These are phyloP conservation scores for Chaetogeoica ovagalla DNA, from an alignment of 2,888 invertebrate genomes.

Conservation along the genomic window DNA sequence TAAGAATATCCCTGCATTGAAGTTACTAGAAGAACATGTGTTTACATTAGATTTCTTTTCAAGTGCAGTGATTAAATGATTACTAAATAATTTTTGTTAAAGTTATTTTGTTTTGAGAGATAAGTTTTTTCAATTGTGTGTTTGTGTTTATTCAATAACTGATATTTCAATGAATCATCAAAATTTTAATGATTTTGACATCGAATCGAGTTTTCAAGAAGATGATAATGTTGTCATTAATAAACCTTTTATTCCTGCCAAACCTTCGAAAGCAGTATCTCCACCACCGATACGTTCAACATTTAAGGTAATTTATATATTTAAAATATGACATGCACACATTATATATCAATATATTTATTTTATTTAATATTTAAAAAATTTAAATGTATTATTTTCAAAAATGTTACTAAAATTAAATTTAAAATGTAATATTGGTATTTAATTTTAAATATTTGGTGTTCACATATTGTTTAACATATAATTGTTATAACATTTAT, in stretches of 20 bases:
- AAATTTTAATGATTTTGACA: conserved; percentile 49
- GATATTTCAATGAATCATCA: conserved; percentile 37
- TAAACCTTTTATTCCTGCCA: conserved; percentile 37
- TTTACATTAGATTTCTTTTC: conserved; percentile 28
- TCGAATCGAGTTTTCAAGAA: conserved; percentile 50
- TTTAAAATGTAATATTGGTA: background rate
- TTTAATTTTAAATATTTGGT: background rate
- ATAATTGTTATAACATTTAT: too few relatives aligned
- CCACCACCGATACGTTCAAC: conserved; percentile 21
- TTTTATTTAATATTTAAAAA: background rate
- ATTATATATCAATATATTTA: background rate
- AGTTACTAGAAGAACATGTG: conserved; percentile 20
- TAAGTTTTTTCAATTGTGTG: conserved; percentile 6
- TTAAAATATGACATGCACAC: background rate
- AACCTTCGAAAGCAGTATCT: conserved; percentile 29
- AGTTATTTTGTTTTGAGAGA: conserved; percentile 4
- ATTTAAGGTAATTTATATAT: conserved; percentile 36
- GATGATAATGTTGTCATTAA: conserved; percentile 44
- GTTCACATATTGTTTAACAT: too few relatives aligned
- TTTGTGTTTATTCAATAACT: conserved; percentile 7
- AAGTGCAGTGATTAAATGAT: conserved; percentile 29
- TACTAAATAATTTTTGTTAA: background rate
- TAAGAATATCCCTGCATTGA: conserved; percentile 14
- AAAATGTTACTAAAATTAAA: background rate
- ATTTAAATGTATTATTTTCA: background rate